Percentiles rank a stretch among this genome's conserved stretches.
Evolutionary conservation across 2,888 invertebrate genomes (phyloP).

Genomic region (Gibbula magus): DNA sequence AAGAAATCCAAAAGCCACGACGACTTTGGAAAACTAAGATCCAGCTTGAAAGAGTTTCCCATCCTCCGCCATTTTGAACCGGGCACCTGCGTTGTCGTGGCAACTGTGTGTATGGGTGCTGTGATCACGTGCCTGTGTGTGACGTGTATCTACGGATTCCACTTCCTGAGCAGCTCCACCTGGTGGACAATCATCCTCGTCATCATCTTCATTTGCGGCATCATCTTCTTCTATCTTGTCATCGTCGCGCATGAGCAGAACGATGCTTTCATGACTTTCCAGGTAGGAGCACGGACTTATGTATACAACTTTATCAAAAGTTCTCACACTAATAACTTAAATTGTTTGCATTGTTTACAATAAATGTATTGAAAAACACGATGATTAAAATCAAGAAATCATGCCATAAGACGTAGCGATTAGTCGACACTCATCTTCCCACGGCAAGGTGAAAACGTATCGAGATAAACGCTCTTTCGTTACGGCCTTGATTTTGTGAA

Average conservation of each 20-base stretch:
- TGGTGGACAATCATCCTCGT: conserved; percentile 83
- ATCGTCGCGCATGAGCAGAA: conserved; percentile 75
- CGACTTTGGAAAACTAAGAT: conserved; percentile 83
- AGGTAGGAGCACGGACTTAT: conserved; percentile 54
- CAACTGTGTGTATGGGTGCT: conserved; percentile 79
- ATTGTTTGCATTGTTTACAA: too few relatives aligned
- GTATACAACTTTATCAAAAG: too few relatives aligned
- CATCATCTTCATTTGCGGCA: conserved; percentile 62
- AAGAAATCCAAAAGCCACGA: conserved; percentile 74
- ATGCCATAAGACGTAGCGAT: too few relatives aligned
- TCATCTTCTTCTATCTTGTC: conserved; percentile 67
- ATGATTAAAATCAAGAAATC: too few relatives aligned
- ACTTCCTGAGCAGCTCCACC: conserved; percentile 76
- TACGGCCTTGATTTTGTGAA: too few relatives aligned
- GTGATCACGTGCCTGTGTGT: conserved; percentile 74
- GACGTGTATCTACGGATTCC: conserved; percentile 79
- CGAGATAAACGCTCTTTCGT: too few relatives aligned
- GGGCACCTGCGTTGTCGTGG: conserved; percentile 84
- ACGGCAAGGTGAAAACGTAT: too few relatives aligned
- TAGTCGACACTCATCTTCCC: too few relatives aligned
- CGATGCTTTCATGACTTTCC: conserved; percentile 72
- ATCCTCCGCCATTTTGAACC: conserved; percentile 86
- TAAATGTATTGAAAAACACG: too few relatives aligned
- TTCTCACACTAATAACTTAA: too few relatives aligned
- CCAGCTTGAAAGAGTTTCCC: conserved; percentile 83